Evolutionary conservation across 2,888 invertebrate species (phyloP).

Genomic region (Athetis lepigone): DNA sequence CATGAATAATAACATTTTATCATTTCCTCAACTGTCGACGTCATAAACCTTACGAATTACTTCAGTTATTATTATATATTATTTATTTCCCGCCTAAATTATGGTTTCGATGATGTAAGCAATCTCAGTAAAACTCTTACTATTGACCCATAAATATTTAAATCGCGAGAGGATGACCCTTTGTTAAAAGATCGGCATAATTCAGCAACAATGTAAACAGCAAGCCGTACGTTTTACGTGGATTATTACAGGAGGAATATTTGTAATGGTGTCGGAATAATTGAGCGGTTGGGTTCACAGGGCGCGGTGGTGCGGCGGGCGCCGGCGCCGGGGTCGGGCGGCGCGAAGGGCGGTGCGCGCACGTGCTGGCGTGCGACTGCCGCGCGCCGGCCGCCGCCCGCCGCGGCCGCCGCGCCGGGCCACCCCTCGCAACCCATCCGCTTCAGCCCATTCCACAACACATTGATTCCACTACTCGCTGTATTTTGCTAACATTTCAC

Average conservation of each 20-base stretch:
- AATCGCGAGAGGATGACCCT: conserved; percentile 64
- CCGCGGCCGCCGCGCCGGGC: conserved; percentile 77
- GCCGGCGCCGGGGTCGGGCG: conserved; percentile 65
- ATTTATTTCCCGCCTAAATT: conserved; percentile 86
- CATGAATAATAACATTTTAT: conserved; percentile 47
- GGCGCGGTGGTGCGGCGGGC: conserved; percentile 72
- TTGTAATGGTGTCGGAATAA: conserved; percentile 67
- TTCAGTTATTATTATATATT: conserved; percentile 46
- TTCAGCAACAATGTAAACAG: conserved; percentile 29
- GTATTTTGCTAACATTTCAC: conserved; percentile 50
- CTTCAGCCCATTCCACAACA: conserved; percentile 61
- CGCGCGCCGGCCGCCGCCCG: conserved; percentile 75
- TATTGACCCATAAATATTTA: conserved; percentile 83
- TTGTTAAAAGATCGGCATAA: conserved; percentile 35
- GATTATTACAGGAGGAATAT: conserved; percentile 42
- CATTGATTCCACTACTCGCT: conserved; percentile 68
- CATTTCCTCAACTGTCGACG: conserved; percentile 46
- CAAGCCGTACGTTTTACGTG: conserved; percentile 31
- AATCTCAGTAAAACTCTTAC: conserved; percentile 79
- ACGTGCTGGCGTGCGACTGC: conserved; percentile 88
- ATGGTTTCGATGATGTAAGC: conserved; percentile 83
- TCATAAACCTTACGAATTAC: conserved; percentile 46
- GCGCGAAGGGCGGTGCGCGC: conserved; percentile 86
- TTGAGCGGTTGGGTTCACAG: conserved; percentile 78
- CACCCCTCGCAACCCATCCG: conserved; percentile 70